phyloP scores from a whole-genome alignment of 1,140 invertebrate genomes.

The Ylistrum balloti region DNA sequence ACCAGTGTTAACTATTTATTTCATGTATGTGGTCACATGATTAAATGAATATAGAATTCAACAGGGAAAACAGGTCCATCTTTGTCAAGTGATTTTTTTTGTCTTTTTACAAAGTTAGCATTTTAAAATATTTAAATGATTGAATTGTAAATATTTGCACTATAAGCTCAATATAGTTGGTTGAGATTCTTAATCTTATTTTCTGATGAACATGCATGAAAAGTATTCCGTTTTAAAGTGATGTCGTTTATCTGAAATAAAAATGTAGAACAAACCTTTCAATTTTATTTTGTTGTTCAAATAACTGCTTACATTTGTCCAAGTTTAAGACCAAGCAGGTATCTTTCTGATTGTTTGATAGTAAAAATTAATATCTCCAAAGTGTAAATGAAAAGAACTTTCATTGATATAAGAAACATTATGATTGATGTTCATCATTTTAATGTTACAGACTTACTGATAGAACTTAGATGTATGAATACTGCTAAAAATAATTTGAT shows the following conservation, averaged over 20 bases:
- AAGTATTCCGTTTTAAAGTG: background rate
- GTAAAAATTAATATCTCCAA: background rate
- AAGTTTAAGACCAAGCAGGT: background rate
- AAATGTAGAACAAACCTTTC: background rate
- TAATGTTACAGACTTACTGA: background rate
- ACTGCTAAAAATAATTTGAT: constrained; percentile 24
- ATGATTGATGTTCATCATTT: background rate
- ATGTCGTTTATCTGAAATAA: no score
- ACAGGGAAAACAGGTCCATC: background rate
- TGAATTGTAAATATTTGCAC: background rate
- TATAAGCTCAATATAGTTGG: no score
- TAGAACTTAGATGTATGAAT: background rate
- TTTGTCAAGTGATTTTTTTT: background rate
- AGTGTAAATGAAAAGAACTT: background rate
- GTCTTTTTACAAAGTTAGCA: background rate
- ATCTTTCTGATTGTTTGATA: background rate
- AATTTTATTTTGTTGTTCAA: no score
- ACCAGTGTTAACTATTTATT: background rate
- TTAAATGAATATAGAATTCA: background rate
- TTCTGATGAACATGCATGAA: background rate
- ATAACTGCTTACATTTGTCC: background rate
- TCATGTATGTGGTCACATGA: background rate
- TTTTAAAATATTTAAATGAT: background rate
- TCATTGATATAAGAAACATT: background rate
- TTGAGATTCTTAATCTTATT: no score